Evolutionary conservation across 2,797 vertebrate species (phyloP).

Genomic region (Australoheros facetus): DNA sequence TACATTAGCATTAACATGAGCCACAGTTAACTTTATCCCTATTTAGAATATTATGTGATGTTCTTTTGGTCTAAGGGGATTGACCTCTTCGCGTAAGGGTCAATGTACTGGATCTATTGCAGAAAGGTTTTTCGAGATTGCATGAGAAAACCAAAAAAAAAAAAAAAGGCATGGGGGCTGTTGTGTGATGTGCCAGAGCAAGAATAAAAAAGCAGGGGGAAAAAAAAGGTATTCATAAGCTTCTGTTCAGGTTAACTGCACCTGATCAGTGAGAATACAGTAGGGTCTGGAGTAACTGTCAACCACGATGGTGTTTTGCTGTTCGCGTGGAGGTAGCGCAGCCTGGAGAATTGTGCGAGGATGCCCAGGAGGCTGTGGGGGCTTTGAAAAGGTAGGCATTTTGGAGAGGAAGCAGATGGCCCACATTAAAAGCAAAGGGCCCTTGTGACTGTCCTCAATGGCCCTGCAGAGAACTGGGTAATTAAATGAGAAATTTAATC

Average conservation of each 20-base stretch:
- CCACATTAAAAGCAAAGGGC: slow-evolving; percentile 84
- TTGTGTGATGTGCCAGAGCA: slow-evolving; percentile 11
- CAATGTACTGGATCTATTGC: slow-evolving; percentile 4
- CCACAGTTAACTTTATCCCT: not conserved
- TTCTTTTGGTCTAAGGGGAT: slow-evolving; percentile 16
- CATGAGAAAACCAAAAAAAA: slow-evolving; percentile 27
- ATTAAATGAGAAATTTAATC: slow-evolving; percentile 89
- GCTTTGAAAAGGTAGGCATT: slow-evolving; percentile 77
- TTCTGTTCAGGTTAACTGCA: slow-evolving; percentile 56
- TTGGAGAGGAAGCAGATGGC: slow-evolving; percentile 86
- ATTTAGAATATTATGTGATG: slow-evolving; percentile 1
- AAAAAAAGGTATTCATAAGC: slow-evolving; percentile 30
- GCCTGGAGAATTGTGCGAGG: slow-evolving; percentile 57
- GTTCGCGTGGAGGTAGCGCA: slow-evolving; percentile 38
- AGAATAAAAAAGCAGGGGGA: slow-evolving; percentile 1
- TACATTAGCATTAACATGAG: not conserved
- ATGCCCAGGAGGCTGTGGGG: slow-evolving; percentile 68
- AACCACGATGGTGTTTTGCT: slow-evolving; percentile 36
- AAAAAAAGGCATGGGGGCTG: not conserved
- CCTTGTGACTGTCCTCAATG: slow-evolving; percentile 84
- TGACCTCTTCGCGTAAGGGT: slow-evolving; percentile 5
- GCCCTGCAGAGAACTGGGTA: slow-evolving; percentile 84
- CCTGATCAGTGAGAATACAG: slow-evolving; percentile 53
- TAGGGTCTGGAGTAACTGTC: slow-evolving; percentile 57
- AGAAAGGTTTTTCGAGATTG: slow-evolving; percentile 5